Base-by-base conservation (phyloP, 2,113 vertebrate genomes). In the Addax nasomaculatus region DNA sequence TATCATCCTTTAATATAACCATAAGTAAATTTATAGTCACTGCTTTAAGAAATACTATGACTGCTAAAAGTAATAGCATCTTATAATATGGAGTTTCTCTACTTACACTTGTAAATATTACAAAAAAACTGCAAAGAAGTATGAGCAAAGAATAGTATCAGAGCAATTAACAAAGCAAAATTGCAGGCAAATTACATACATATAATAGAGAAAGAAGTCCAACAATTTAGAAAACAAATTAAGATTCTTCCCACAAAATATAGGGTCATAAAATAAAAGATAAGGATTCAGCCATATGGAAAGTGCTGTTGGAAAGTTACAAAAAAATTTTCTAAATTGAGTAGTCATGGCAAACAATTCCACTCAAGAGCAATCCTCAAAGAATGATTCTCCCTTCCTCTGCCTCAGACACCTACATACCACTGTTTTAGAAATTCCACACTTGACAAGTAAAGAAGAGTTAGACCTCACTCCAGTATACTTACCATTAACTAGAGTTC, bases 41-140 rank as follows among this genome's bases (percentile, higher is more conserved):
- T 62, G 55, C 45, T 78, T 97, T 92, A 49, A 90, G 64, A 92
- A 97, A 96, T 89, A 95, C 90, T 85, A 57, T 92, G 49, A 90
- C 19, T 45, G 10, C n/a, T 88, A 49, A 80, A 97, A 94, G 85
- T 62, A 92, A 43, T 76, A 76, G 27, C 23, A 92, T 57, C 23
- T 45, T 93, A 51, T 93, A 57, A 89, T 51, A 89, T n/a, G 36
- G 55, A 93, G 33, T 89, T 17, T 60, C 12, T 47, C 25, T 94
- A 51, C 29, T 92, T 95, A 70, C 87, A 92, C 15, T 62, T 97
- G 15, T 90, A 84, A 96, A 92, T 79, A 84, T 4, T 64, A 87
- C 27, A 27, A 76, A 58, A 94, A 94, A 47, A 55, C 25, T 23
- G 29, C 43, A 45, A 81, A 51, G 67, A 94, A 93, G 39, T 86